Evolutionary conservation across 2,113 vertebrate genomes (phyloP).

Genomic region (Terrapene triunguis): DNA sequence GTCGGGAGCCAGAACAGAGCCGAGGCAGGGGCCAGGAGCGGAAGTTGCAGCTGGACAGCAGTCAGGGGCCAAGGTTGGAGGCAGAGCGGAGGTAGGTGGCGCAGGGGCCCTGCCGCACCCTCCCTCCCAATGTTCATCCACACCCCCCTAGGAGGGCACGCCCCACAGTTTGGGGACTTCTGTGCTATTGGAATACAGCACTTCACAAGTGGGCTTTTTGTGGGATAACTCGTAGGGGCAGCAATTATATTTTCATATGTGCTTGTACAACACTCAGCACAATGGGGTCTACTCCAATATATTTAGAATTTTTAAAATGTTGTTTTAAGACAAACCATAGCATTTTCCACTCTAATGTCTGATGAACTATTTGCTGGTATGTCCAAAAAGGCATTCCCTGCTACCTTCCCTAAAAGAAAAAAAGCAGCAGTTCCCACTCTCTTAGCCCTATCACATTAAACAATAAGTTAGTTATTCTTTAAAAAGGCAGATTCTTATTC

Average conservation of each 20-base stretch:
- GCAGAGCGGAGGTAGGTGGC: too few species aligned
- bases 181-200: background rate
- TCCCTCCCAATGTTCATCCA: too few species aligned
- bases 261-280: background rate
- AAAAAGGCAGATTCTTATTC: conserved; percentile 34
- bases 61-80: too few species aligned
- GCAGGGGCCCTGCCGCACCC: too few species aligned
- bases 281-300: background rate
- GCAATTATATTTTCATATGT: background rate
- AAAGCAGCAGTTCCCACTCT: background rate
- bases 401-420: background rate
- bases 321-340: background rate
- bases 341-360: accelerated
- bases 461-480: background rate
- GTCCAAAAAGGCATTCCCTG: background rate
- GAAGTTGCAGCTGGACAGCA: too few species aligned
- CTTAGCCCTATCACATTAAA: background rate
- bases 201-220: background rate
- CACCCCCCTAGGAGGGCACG: too few species aligned
- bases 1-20: too few species aligned
- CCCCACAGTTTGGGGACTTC: too few species aligned
- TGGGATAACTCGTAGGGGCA: background rate
- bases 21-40: too few species aligned
- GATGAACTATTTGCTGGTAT: background rate
- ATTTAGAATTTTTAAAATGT: background rate